A percentile compares a stretch with the other conserved stretches of the same genome.
These are phyloP conservation scores for Presbytis comata DNA, from an alignment of 2,797 vertebrate species.

Conservation along the genomic window DNA sequence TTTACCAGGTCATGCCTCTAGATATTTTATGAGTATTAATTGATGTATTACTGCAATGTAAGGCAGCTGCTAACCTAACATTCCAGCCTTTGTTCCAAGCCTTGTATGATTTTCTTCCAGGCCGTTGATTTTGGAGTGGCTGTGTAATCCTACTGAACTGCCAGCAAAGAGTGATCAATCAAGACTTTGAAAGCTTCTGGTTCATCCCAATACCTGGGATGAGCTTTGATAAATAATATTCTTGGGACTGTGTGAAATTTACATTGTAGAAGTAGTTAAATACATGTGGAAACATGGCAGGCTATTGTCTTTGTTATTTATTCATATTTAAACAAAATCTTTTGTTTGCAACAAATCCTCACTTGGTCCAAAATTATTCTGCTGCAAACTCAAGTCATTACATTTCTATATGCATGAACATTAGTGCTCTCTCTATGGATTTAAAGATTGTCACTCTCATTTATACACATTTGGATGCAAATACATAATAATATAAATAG, in stretches of 20 bases:
- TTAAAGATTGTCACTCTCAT: not conserved
- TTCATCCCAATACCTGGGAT: slow-evolving; percentile 81
- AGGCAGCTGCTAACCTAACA: slow-evolving; percentile 81
- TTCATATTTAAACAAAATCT: slow-evolving; percentile 45
- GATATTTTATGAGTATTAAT: slow-evolving; percentile 78
- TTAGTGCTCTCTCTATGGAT: not conserved
- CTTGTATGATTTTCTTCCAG: slow-evolving; percentile 78
- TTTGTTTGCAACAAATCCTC: slow-evolving; percentile 45
- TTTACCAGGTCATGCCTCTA: slow-evolving; percentile 72
- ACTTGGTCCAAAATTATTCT: slow-evolving; percentile 16
- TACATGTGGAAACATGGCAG: slow-evolving; percentile 8
- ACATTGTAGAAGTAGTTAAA: slow-evolving; percentile 19
- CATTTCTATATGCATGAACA: not conserved
- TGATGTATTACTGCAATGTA: slow-evolving; percentile 76
- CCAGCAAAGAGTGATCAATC: slow-evolving; percentile 78
- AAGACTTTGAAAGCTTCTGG: slow-evolving; percentile 79
- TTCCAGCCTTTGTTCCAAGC: slow-evolving; percentile 79
- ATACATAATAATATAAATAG: not conserved
- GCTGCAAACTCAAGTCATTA: not conserved
- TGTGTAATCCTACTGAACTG: slow-evolving; percentile 63
- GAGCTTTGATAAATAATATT: slow-evolving; percentile 71
- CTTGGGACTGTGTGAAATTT: slow-evolving; percentile 40
- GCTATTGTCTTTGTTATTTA: slow-evolving; percentile 39
- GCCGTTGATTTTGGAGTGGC: slow-evolving; percentile 83
- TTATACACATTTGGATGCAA: not conserved